Evolutionary conservation across 2,888 invertebrate species (phyloP), one percentile per base, ranked within the genome.

Genomic region (Himalopsyche tibetana): DNA sequence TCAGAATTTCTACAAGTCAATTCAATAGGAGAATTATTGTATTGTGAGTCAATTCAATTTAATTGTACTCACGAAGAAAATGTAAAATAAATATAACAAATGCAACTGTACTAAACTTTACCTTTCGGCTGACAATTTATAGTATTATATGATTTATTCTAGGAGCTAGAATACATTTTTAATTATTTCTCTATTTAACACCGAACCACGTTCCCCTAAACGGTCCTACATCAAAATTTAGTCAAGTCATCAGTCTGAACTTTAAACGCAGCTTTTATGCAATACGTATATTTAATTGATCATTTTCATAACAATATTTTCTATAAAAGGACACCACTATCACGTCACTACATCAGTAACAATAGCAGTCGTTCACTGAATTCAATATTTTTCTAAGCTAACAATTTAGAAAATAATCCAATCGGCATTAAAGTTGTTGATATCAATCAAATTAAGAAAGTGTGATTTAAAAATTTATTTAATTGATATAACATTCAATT

Each of bases 341-440:
- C 86, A 88, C 86, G 81, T 83, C 38, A 86, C 85, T 86, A 88
- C 87, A 74, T 74, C 15, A 85, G 87, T 88, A 88, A 83, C 40
- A 45, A 85, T 81, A 88, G 85, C 87, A 88, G 87, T 88, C 87
- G 55, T 86, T 87, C 81, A 79, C 69, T 80, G 55, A 86, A 86
- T 63, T 81, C 56, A 80, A 55, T 51, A 80, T 40, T 74, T 74
- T 36, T 38, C 74, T 74, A 74, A 38, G 4, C 74, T 36, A 36
- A 4, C 9, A 69, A 38, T 74, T 38, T 74, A 38, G 74, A 74
- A 74, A 74, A 38, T 74, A 74, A 12, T 38, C 15, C 9, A 74
- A 74, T 74, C 38, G 12, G 28, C 36, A 36, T 19, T 56, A n/a
- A 1, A 56, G n/a, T 2, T 56, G 5, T n/a, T 56, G 17, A 56